Evolutionary conservation across 2,797 vertebrate species (phyloP).

Genomic region (Agapornis canus): DNA sequence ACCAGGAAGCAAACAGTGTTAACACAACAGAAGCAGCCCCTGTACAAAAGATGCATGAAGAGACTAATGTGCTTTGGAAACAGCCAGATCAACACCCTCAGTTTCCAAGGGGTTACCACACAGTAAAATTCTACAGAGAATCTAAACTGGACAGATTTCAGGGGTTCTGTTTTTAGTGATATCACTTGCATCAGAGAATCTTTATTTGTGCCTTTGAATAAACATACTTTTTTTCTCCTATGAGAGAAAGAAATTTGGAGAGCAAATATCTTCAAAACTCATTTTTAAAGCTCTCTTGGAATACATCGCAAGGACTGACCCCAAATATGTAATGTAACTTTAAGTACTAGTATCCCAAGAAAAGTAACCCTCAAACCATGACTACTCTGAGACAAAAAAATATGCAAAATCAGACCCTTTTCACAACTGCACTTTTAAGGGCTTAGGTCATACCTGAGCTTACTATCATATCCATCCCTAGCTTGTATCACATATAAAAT

Average conservation of each 20-base stretch:
- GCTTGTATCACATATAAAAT: background rate
- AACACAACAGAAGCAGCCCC: conserved; percentile 3
- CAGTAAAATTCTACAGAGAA: background rate
- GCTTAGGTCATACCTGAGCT: background rate
- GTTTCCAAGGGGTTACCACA: conserved; percentile 20
- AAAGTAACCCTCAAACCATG: background rate
- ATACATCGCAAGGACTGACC: background rate
- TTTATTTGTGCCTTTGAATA: background rate
- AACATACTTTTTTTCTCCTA: background rate
- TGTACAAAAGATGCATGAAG: background rate
- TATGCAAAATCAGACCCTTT: background rate
- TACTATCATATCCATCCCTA: background rate
- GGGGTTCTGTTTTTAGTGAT: background rate
- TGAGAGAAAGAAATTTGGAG: background rate
- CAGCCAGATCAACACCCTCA: background rate
- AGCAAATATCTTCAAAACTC: background rate
- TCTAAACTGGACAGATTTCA: background rate
- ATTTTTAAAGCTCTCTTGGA: background rate
- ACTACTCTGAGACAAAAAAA: background rate
- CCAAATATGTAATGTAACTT: background rate
- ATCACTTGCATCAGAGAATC: background rate
- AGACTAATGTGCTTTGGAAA: background rate
- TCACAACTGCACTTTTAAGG: background rate
- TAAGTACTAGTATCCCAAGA: background rate
- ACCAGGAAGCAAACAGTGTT: conserved; percentile 29